Evolutionary conservation across 2,888 invertebrate genomes (phyloP).

Genomic region (Parochlus steinenii): DNA sequence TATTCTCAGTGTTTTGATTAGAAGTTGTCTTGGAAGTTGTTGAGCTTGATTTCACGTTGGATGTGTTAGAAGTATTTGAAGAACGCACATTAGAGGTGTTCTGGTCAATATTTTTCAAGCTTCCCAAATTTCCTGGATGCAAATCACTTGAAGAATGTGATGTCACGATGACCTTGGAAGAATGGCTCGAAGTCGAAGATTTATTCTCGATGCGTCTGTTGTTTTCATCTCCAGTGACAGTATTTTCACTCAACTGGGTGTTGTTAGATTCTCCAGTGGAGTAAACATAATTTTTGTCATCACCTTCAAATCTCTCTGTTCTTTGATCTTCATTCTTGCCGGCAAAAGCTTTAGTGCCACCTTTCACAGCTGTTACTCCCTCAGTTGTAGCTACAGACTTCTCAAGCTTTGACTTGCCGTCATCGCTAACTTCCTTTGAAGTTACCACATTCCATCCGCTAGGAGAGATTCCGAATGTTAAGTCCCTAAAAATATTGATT

Average conservation of each 20-base stretch:
- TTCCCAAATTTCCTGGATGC: neutral
- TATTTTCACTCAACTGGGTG: conserved; percentile 34
- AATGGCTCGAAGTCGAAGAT: conserved; percentile 24
- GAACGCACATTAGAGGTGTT: neutral
- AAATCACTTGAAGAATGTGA: conserved; percentile 1
- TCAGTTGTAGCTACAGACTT: conserved; percentile 45
- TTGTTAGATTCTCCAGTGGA: conserved; percentile 32
- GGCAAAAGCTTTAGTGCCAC: conserved; percentile 45
- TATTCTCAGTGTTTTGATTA: conserved; percentile 1
- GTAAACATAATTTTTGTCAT: conserved; percentile 35
- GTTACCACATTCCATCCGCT: conserved; percentile 51
- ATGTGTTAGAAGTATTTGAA: neutral
- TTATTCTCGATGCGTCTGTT: conserved; percentile 29
- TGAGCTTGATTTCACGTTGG: neutral
- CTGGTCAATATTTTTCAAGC: neutral
- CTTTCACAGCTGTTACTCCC: conserved; percentile 44
- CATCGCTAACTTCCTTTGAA: conserved; percentile 41
- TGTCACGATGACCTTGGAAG: conserved; percentile 15
- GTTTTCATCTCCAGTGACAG: conserved; percentile 34
- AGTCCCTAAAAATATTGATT: conserved; percentile 3
- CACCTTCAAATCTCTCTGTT: conserved; percentile 35
- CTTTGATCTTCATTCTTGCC: conserved; percentile 44
- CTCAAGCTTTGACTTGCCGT: conserved; percentile 44
- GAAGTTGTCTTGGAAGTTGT: neutral
- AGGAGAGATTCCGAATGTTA: conserved; percentile 6